phyloP scores from a whole-genome alignment of 1,140 invertebrate species.

The Platyscapa corneri region DNA sequence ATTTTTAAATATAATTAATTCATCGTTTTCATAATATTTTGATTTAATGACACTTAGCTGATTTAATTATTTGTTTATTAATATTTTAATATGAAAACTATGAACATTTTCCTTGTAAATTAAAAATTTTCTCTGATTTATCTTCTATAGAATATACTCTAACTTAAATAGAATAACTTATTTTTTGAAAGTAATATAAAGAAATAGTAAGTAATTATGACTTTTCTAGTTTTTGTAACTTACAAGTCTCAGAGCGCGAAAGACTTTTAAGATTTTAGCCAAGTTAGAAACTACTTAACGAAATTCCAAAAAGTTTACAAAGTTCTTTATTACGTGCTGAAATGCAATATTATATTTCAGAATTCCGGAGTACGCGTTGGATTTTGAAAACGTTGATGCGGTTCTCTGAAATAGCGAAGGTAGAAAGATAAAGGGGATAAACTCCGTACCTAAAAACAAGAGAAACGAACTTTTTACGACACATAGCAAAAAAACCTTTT shows the following conservation, averaged over 20 bases:
- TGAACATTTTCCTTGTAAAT: too few relatives aligned
- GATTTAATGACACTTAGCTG: too few relatives aligned
- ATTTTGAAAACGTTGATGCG: neutral
- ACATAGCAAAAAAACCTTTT: neutral
- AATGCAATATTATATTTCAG: slow-evolving; percentile 5
- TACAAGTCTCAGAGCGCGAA: neutral
- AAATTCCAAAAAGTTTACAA: neutral
- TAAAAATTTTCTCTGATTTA: too few relatives aligned
- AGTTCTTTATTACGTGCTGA: slow-evolving; percentile 9
- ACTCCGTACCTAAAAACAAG: neutral
- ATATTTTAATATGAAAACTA: too few relatives aligned
- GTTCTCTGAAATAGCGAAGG: neutral
- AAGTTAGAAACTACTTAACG: slow-evolving; percentile 1
- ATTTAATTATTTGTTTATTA: too few relatives aligned
- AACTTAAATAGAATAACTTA: neutral
- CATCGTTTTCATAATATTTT: too few relatives aligned
- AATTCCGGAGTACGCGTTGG: neutral
- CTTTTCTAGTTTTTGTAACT: neutral
- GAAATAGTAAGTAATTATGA: neutral
- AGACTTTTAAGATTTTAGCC: neutral
- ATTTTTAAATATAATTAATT: too few relatives aligned
- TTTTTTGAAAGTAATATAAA: neutral
- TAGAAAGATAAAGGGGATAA: neutral
- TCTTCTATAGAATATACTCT: neutral
- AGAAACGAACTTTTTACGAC: neutral